These are phyloP conservation scores for Brachylomia viminalis DNA, from an alignment of 2,888 invertebrate genomes.

Conservation along the genomic window DNA sequence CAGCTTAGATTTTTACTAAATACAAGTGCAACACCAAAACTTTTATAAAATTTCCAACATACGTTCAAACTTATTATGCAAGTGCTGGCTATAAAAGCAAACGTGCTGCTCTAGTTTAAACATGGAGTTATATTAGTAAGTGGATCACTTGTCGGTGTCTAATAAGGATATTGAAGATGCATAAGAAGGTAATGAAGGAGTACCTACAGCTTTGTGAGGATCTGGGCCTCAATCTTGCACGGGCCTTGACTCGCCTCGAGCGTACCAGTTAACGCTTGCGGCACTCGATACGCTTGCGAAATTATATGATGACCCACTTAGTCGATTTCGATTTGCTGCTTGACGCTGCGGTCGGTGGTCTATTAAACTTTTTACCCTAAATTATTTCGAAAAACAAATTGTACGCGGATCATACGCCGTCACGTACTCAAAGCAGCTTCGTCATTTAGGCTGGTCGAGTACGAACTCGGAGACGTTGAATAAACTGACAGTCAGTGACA, in stretches of 20 bases:
- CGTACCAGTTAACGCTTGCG: constrained; percentile 89
- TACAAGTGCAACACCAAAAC: constrained; percentile 43
- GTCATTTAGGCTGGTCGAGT: constrained; percentile 67
- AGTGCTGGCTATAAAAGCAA: constrained; percentile 40
- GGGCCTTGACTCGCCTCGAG: constrained; percentile 87
- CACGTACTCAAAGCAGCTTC: constrained; percentile 71
- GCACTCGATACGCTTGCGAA: constrained; percentile 90
- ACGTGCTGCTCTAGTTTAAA: constrained; percentile 46
- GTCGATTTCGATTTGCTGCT: constrained; percentile 86
- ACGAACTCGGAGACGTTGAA: constrained; percentile 66
- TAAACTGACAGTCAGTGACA: constrained; percentile 66
- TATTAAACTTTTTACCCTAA: constrained; percentile 82
- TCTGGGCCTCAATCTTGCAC: constrained; percentile 77
- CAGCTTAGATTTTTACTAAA: constrained; percentile 52
- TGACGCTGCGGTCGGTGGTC: constrained; percentile 80
- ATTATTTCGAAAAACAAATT: constrained; percentile 77
- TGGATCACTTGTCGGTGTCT: constrained; percentile 26
- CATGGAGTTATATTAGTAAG: constrained; percentile 32
- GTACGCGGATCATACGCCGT: constrained; percentile 62
- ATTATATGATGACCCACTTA: constrained; percentile 90
- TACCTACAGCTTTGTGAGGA: constrained; percentile 72
- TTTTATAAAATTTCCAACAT: constrained; percentile 37
- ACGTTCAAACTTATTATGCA: constrained; percentile 48
- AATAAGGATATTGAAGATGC: constrained; percentile 60
- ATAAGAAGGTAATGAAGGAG: constrained; percentile 49